phyloP scores from a whole-genome alignment of 92 coral and sea anemone genomes.

The Metridium senile region DNA sequence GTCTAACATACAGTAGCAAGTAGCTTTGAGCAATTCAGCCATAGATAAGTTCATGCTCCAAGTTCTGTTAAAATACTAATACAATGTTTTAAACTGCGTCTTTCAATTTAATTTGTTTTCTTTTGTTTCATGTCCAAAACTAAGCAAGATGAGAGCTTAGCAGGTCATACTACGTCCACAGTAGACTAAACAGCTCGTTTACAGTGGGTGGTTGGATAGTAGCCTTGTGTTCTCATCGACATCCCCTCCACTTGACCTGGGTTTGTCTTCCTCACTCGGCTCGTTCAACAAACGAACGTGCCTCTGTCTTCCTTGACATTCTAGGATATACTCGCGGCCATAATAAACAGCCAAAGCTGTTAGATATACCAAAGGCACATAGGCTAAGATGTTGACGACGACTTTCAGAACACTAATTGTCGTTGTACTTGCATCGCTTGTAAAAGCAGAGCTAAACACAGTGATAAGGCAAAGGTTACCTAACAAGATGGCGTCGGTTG shows the following conservation, averaged over 20 bases:
- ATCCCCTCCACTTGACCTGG: not conserved
- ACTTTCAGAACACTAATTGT: conserved; percentile 34
- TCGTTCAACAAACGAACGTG: not conserved
- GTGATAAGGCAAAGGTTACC: conserved; percentile 77
- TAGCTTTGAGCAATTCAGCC: no score
- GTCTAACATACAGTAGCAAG: no score
- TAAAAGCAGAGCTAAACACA: conserved; percentile 65
- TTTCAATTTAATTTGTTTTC: no score
- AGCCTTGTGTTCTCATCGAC: not conserved
- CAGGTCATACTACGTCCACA: no score
- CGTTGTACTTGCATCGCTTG: conserved; percentile 48
- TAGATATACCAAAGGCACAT: conserved; percentile 63
- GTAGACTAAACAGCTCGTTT: no score
- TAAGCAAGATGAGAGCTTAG: no score
- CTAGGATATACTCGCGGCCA: not conserved
- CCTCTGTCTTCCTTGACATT: not conserved
- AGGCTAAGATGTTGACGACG: conserved; percentile 62
- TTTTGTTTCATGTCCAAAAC: no score
- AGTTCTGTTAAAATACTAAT: no score
- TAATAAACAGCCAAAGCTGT: not conserved
- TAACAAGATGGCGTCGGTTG: conserved; percentile 82
- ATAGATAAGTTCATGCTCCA: no score
- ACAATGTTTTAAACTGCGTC: no score
- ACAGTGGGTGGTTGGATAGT: no score
- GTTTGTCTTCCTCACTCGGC: not conserved